Evolutionary conservation across 2,797 vertebrate species (phyloP).

Genomic region (Sebastes reedi): DNA sequence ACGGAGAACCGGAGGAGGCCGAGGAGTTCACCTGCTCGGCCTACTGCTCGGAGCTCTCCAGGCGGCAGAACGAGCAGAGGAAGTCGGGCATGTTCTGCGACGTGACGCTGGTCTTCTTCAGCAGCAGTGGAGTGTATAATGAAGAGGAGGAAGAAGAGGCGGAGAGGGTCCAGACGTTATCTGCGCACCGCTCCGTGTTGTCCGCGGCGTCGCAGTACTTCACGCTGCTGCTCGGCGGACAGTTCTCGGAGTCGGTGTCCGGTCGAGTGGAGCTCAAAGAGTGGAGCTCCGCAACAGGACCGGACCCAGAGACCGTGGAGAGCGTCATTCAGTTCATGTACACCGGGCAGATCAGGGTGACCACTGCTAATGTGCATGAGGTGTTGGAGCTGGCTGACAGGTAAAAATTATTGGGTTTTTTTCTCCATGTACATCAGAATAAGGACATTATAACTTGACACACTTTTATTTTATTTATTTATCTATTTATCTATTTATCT

Average conservation of each 20-base stretch:
- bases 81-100: constrained; percentile 91
- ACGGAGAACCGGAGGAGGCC: constrained; percentile 83
- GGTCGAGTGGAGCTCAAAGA: constrained; percentile 90
- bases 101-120: constrained; percentile 90
- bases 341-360: constrained; percentile 90
- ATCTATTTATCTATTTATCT: too few species aligned
- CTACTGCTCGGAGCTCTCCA: constrained; percentile 89
- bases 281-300: constrained; percentile 91
- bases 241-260: constrained; percentile 87
- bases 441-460: background rate
- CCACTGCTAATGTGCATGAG: constrained; percentile 90
- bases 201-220: constrained; percentile 93
- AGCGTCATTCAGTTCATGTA: constrained; percentile 94
- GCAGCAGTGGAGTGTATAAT: constrained; percentile 54
- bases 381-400: constrained; percentile 95
- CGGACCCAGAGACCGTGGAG: constrained; percentile 90
- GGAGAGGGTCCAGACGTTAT: constrained; percentile 57
- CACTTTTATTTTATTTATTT: background rate
- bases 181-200: constrained; percentile 90
- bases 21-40: constrained; percentile 88
- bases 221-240: constrained; percentile 87
- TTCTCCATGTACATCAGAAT: background rate
- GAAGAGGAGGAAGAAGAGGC: background rate
- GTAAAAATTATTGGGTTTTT: constrained; percentile 62
- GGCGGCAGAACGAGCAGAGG: constrained; percentile 92